Base-by-base conservation (phyloP, 2,888 invertebrate genomes). In the Calameuta pallipes region DNA sequence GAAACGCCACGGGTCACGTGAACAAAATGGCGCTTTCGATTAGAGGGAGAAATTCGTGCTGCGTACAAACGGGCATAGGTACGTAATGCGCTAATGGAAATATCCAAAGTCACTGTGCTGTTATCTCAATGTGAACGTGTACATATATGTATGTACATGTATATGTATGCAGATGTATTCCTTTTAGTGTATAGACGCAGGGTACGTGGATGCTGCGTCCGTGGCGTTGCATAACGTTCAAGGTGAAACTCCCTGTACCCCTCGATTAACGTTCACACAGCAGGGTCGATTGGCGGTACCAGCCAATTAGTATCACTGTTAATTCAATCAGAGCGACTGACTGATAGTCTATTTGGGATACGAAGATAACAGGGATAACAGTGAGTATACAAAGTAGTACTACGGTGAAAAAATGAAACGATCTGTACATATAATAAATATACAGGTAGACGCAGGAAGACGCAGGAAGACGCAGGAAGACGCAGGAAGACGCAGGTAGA, bases 161-260 rank as follows among this genome's bases (percentile, higher is more conserved):
- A 34, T 4, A 34, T 11, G 36, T 36, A 36, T 36, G 41, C 23
- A 15, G 41, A 41, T 56, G 15, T 56, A 56, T 56, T 56, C 56
- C 6, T 15, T 15, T 1, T 3, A 56, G 6, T 9, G 1, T 56
- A 9, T 6, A 23, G 56, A 56, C 23, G 56, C 56, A 56, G 23
- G 9, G 23, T 56, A 56, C 56, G 9, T 9, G 56, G 56, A 56
- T 56, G 56, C 56, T 56, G 56, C 9, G 56, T 56, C 56, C 56
- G 9, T 78, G 37, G 56, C 73, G 78, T 89, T 89, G 84, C 89
- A 80, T 89, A 89, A 89, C 81, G 78, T 84, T 89, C 89, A 89
- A 89, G 89, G 89, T 87, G 84, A 87, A 85, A 86, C 83, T 85
- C 77, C 84, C 84, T 82, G 83, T 81, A 56, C 82, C 80, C 81